These are phyloP conservation scores for Nothocercus nigrocapillus DNA, from an alignment of 2,113 vertebrate genomes.

Conservation along the genomic window DNA sequence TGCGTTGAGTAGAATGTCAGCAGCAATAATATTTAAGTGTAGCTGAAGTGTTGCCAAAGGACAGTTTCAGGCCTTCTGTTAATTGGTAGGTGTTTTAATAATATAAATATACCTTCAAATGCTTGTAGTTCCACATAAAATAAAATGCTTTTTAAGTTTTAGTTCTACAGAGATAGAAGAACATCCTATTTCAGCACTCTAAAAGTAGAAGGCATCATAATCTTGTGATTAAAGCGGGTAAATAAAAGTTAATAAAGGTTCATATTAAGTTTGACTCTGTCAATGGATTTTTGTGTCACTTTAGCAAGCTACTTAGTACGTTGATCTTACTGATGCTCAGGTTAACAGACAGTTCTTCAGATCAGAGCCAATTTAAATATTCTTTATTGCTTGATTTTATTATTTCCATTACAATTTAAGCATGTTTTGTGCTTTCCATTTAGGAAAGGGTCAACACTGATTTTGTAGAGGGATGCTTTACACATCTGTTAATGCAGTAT, in stretches of 20 bases:
- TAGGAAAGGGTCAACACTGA: background rate
- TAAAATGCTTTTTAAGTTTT: background rate
- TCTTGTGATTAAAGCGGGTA: background rate
- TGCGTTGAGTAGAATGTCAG: background rate
- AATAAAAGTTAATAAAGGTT: background rate
- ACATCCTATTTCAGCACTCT: background rate
- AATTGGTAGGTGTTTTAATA: background rate
- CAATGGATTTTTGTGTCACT: background rate
- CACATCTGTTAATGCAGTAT: background rate
- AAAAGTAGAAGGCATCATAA: background rate
- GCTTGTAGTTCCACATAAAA: background rate
- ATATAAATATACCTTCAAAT: background rate
- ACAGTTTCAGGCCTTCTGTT: background rate
- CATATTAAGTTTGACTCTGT: background rate
- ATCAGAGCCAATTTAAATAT: background rate
- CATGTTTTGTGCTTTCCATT: background rate
- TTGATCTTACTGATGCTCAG: background rate
- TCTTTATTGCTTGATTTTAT: background rate
- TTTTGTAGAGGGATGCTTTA: background rate
- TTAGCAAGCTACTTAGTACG: background rate
- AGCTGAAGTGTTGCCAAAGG: background rate
- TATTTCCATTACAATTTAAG: background rate
- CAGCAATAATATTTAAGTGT: background rate
- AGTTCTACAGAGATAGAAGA: background rate
- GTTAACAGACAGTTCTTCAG: background rate